Conservation (phyloP, 2,113 vertebrate genomes). For the Scomber scombrus region DNA sequence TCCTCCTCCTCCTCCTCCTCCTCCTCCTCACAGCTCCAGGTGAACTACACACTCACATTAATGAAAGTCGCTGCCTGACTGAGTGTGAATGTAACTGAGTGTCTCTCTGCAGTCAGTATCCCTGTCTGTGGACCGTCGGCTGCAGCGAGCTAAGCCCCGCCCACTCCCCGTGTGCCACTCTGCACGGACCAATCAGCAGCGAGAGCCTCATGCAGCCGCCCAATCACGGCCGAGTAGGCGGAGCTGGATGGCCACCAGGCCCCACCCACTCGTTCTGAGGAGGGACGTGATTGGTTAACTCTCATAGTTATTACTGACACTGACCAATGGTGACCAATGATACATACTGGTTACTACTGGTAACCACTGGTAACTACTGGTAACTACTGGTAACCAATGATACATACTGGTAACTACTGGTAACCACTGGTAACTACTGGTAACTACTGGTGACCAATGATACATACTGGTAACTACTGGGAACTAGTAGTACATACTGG, state of each 20-base stretch:
- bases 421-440: too few species aligned
- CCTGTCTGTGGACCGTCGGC: slow-evolving; percentile 93
- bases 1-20: slow-evolving; percentile 61
- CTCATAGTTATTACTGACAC: too few species aligned
- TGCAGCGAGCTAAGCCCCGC: slow-evolving; percentile 84
- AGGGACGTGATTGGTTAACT: slow-evolving; percentile 14
- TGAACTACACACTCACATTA: slow-evolving; percentile 61
- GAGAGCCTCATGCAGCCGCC: slow-evolving; percentile 85
- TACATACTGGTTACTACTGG: too few species aligned
- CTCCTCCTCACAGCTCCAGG: slow-evolving; percentile 82
- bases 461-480: too few species aligned
- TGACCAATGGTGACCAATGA: too few species aligned
- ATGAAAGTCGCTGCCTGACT: too few species aligned
- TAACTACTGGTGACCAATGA: too few species aligned
- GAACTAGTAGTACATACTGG: background rate
- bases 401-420: too few species aligned
- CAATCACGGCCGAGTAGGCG: slow-evolving; percentile 79
- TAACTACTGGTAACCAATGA: too few species aligned
- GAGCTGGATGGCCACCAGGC: slow-evolving; percentile 85
- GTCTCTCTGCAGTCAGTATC: slow-evolving; percentile 87
- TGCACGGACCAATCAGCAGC: slow-evolving; percentile 79
- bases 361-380: background rate
- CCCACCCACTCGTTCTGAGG: slow-evolving; percentile 88
- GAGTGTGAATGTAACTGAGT: too few species aligned
- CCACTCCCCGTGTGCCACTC: slow-evolving; percentile 79